Conservation (phyloP, 2,888 invertebrate genomes). For the Philhelius pedissequus region DNA sequence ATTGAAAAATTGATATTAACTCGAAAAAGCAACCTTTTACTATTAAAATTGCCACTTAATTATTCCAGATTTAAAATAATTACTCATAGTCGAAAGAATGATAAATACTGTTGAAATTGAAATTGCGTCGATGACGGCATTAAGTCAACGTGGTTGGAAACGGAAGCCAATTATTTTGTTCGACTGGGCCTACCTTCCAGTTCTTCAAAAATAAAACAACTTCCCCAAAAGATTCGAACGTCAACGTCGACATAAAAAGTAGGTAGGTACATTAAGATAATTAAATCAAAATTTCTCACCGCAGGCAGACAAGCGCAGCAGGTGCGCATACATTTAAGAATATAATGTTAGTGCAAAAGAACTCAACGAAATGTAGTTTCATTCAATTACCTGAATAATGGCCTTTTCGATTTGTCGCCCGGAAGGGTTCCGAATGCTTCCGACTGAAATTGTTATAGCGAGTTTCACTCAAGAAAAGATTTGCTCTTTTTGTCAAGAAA, state of each 20-base stretch:
- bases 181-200: background rate
- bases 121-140: background rate
- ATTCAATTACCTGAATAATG: no score
- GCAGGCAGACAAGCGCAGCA: no score
- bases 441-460: no score
- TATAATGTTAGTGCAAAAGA: no score
- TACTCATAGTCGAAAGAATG: background rate
- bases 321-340: no score
- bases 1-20: background rate
- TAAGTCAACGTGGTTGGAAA: constrained; percentile 20
- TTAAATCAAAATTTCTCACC: background rate
- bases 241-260: constrained; percentile 34
- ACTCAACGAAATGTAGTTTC: no score
- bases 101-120: background rate
- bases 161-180: background rate
- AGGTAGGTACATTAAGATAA: constrained; percentile 24
- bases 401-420: no score
- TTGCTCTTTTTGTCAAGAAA: no score
- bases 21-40: background rate
- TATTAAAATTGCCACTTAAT: background rate
- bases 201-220: constrained; percentile 43
- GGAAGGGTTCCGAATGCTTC: no score
- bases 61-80: background rate
- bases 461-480: no score
- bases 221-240: background rate